Evolutionary conservation across 2,113 vertebrate genomes (phyloP).

Genomic region (Pipa parva): DNA sequence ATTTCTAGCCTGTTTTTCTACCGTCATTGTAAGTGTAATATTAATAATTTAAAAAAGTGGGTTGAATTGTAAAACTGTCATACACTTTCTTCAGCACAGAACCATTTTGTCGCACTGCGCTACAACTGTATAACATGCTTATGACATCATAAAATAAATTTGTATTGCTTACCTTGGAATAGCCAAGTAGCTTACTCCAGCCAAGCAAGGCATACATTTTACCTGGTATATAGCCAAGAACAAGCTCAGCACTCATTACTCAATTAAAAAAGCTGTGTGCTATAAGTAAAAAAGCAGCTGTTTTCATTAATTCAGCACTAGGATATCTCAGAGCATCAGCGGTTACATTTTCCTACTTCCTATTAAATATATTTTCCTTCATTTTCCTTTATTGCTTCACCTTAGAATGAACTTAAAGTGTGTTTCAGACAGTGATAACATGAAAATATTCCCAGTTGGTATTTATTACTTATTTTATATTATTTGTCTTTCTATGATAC

Average conservation of each 20-base stretch:
- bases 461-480: too few species aligned
- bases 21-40: too few species aligned
- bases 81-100: too few species aligned
- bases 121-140: constrained; percentile 17
- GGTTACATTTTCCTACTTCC: constrained; percentile 9
- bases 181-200: constrained; percentile 21
- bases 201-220: constrained; percentile 22
- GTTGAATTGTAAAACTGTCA: too few species aligned
- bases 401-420: too few species aligned
- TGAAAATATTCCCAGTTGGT: too few species aligned
- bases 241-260: constrained; percentile 33
- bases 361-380: not conserved
- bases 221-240: constrained; percentile 30
- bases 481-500: too few species aligned
- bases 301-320: constrained; percentile 16
- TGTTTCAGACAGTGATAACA: too few species aligned
- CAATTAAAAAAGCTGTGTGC: constrained; percentile 24
- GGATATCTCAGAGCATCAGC: not conserved
- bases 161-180: constrained; percentile 31
- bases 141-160: constrained; percentile 9
- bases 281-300: constrained; percentile 35
- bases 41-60: too few species aligned
- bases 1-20: too few species aligned
- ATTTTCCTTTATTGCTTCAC: too few species aligned
- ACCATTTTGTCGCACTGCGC: too few species aligned